phyloP scores from a whole-genome alignment of 2,888 invertebrate species.

The Drosophila picticornis region DNA sequence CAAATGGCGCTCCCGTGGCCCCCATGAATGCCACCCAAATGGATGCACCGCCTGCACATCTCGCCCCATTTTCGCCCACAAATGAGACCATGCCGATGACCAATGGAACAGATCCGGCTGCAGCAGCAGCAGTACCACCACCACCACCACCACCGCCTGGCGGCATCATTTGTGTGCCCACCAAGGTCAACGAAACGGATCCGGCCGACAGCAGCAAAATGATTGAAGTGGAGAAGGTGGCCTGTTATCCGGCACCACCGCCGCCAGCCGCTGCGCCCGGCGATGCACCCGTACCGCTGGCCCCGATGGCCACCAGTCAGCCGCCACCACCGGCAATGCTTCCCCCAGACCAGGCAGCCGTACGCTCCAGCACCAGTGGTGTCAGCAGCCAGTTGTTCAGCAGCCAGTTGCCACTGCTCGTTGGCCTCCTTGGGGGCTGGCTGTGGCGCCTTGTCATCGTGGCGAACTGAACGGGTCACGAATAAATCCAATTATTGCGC shows the following conservation, averaged over 20 bases:
- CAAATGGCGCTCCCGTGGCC: conserved; percentile 50
- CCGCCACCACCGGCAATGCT: conserved; percentile 53
- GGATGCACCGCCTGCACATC: conserved; percentile 51
- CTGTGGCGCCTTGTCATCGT: conserved; percentile 18
- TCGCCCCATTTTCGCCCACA: conserved; percentile 58
- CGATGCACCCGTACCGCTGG: conserved; percentile 62
- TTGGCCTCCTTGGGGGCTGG: conserved; percentile 17
- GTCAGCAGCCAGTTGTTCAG: conserved; percentile 3
- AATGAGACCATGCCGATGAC: conserved; percentile 52
- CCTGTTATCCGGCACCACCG: conserved; percentile 83
- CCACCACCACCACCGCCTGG: conserved; percentile 72
- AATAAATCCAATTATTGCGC: conserved; percentile 38
- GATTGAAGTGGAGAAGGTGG: conserved; percentile 82
- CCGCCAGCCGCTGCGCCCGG: conserved; percentile 66
- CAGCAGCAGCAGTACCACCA: conserved; percentile 33
- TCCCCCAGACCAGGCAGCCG: conserved; percentile 71
- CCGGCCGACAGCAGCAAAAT: conserved; percentile 82
- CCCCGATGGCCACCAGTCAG: conserved; percentile 66
- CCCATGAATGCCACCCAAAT: conserved; percentile 50
- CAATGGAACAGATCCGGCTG: conserved; percentile 49
- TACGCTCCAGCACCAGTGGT: conserved; percentile 51
- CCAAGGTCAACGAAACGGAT: conserved; percentile 84
- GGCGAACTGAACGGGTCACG: conserved; percentile 43
- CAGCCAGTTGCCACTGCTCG: conserved; percentile 11
- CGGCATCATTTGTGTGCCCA: conserved; percentile 83